These are phyloP conservation scores for Ariopsis seemanni DNA, from an alignment of 2,113 vertebrate species.

Conservation along the genomic window DNA sequence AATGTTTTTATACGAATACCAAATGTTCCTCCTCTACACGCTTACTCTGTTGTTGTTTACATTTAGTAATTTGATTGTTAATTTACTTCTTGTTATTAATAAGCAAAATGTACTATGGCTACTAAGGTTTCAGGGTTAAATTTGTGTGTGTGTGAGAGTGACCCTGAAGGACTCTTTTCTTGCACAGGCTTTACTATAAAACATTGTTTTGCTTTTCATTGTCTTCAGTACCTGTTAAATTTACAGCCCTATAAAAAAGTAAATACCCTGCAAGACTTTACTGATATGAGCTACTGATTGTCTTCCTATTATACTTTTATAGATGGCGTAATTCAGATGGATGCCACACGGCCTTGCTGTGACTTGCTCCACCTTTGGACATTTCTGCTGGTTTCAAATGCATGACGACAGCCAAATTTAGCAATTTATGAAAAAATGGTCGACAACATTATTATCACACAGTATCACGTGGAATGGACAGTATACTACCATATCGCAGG, in stretches of 20 bases:
- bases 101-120: background rate
- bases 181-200: slow-evolving; percentile 25
- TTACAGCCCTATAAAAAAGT: slow-evolving; percentile 74
- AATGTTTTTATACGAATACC: background rate
- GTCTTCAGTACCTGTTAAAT: slow-evolving; percentile 69
- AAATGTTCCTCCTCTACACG: background rate
- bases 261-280: slow-evolving; percentile 69
- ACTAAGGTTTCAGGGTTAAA: too few species aligned
- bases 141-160: background rate
- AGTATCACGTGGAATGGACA: slow-evolving; percentile 4
- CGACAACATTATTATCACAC: background rate
- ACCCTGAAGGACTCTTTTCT: slow-evolving; percentile 19
- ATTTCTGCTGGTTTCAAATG: slow-evolving; percentile 36
- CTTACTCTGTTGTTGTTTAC: background rate
- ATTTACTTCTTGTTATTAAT: background rate
- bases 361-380: slow-evolving; percentile 48
- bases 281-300: slow-evolving; percentile 73
- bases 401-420: slow-evolving; percentile 16
- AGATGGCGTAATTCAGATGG: slow-evolving; percentile 69
- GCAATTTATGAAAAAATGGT: background rate
- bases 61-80: background rate
- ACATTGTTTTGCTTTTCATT: slow-evolving; percentile 46
- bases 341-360: slow-evolving; percentile 54
- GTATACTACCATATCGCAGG: background rate
- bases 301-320: slow-evolving; percentile 75